These are phyloP conservation scores for Karalla daura DNA, from an alignment of 2,797 vertebrate genomes.

Conservation along the genomic window DNA sequence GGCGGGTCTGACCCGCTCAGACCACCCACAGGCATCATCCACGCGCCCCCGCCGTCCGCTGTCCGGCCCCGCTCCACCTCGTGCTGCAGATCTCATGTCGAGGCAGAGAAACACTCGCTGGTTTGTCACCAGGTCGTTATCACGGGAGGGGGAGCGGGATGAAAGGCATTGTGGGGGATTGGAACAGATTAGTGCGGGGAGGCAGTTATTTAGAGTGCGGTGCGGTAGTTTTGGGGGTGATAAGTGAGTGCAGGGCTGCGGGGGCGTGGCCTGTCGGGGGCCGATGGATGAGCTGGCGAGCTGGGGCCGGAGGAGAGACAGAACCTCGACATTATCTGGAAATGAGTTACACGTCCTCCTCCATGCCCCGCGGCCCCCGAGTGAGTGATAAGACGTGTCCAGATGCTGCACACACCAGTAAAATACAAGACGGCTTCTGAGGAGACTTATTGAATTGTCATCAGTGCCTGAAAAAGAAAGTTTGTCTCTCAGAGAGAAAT, in stretches of 20 bases:
- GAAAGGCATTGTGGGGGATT: slow-evolving; percentile 63
- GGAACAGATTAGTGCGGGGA: slow-evolving; percentile 61
- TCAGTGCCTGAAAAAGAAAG: slow-evolving; percentile 7
- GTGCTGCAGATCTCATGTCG: slow-evolving; percentile 28
- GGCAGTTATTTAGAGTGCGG: slow-evolving; percentile 65
- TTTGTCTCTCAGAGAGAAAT: slow-evolving; percentile 6
- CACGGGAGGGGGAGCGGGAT: slow-evolving; percentile 50
- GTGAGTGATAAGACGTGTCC: slow-evolving; percentile 63
- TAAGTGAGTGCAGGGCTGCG: slow-evolving; percentile 64
- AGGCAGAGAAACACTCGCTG: slow-evolving; percentile 14
- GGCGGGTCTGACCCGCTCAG: slow-evolving; percentile 57
- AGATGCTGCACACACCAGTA: slow-evolving; percentile 7
- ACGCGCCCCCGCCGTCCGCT: slow-evolving; percentile 37
- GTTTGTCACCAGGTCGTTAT: slow-evolving; percentile 44
- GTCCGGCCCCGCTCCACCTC: slow-evolving; percentile 18
- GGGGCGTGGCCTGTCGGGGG: slow-evolving; percentile 59
- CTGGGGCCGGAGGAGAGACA: slow-evolving; percentile 53
- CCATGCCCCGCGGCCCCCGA: slow-evolving; percentile 10
- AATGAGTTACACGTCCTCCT: slow-evolving; percentile 63
- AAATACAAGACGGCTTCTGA: slow-evolving; percentile 15
- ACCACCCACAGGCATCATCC: slow-evolving; percentile 76
- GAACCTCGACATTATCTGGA: slow-evolving; percentile 71
- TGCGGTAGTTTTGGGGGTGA: slow-evolving; percentile 59
- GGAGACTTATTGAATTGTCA: slow-evolving; percentile 20
- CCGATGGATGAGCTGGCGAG: slow-evolving; percentile 67